Percentiles rank a stretch among this genome's conserved stretches.
phyloP scores from a whole-genome alignment of 1,140 invertebrate genomes.

The Sitodiplosis mosellana region DNA sequence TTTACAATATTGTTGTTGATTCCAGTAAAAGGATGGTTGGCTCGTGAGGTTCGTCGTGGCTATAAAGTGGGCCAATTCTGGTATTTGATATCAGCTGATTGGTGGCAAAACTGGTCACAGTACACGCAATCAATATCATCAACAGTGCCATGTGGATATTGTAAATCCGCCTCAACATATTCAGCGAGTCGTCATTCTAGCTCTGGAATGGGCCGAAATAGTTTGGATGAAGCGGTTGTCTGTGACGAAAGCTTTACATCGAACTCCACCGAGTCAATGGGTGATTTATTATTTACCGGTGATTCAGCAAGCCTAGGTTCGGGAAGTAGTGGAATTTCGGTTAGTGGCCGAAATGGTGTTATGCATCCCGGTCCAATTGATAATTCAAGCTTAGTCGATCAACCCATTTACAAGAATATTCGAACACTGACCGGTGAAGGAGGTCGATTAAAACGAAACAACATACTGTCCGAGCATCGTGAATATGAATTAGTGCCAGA shows the following conservation, averaged over 20 bases:
- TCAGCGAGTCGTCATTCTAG: constrained; percentile 8
- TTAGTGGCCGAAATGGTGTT: constrained; percentile 18
- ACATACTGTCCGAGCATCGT: constrained; percentile 43
- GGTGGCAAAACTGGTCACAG: constrained; percentile 64
- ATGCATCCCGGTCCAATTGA: constrained; percentile 55
- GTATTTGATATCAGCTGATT: constrained; percentile 66
- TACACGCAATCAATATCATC: constrained; percentile 35
- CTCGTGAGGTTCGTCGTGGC: constrained; percentile 51
- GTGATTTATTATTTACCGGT: constrained; percentile 31
- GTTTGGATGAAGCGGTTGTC: constrained; percentile 35
- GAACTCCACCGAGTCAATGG: constrained; percentile 39
- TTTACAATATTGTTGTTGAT: constrained; percentile 4
- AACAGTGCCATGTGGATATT: constrained; percentile 21
- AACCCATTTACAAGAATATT: constrained; percentile 38
- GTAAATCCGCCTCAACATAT: constrained; percentile 9
- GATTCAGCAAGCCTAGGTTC: constrained; percentile 30
- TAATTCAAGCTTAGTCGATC: constrained; percentile 46
- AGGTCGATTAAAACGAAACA: constrained; percentile 52
- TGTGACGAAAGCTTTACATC: constrained; percentile 43
- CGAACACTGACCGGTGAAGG: constrained; percentile 67
- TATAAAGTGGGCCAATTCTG: constrained; percentile 64
- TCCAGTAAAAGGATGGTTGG: constrained; percentile 54
- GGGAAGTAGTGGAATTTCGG: constrained; percentile 36
- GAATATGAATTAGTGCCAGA: constrained; percentile 75
- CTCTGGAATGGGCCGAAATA: not conserved